Evolutionary conservation across 2,797 vertebrate species (phyloP).

Genomic region (Champsocephalus esox): DNA sequence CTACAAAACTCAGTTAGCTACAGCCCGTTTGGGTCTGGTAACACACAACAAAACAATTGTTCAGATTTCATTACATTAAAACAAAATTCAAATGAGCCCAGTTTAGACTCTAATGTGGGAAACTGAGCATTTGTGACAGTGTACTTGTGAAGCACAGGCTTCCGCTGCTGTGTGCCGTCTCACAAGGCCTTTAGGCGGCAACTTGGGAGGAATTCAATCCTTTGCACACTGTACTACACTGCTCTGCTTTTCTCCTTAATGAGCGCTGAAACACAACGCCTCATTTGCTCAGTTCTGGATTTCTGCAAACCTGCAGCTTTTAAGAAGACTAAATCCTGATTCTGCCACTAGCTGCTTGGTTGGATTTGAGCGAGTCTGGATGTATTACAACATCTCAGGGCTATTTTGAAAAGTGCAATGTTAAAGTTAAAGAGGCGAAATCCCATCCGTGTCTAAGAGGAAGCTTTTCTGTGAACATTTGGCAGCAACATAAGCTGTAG

Average conservation of each 20-base stretch:
- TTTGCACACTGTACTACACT: slow-evolving; percentile 21
- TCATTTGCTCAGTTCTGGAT: slow-evolving; percentile 3
- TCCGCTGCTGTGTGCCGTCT: slow-evolving; percentile 34
- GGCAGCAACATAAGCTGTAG: slow-evolving; percentile 35
- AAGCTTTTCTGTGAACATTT: slow-evolving; percentile 32
- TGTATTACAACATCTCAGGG: slow-evolving; percentile 28
- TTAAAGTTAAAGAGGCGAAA: slow-evolving; percentile 35
- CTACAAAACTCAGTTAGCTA: neutral
- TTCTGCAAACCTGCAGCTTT: slow-evolving; percentile 28
- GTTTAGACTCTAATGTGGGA: slow-evolving; percentile 7
- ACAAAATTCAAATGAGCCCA: slow-evolving; percentile 1
- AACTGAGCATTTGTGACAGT: slow-evolving; percentile 2
- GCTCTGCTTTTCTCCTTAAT: slow-evolving; percentile 29
- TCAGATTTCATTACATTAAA: slow-evolving; percentile 47
- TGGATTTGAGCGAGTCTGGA: slow-evolving; percentile 17
- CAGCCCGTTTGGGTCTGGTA: slow-evolving; percentile 29
- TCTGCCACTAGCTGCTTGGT: slow-evolving; percentile 10
- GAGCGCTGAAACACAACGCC: neutral
- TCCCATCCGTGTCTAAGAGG: slow-evolving; percentile 20
- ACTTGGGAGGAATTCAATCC: slow-evolving; percentile 33
- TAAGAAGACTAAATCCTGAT: slow-evolving; percentile 23
- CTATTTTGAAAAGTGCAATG: slow-evolving; percentile 11
- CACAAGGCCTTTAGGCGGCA: slow-evolving; percentile 24
- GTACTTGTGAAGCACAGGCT: slow-evolving; percentile 28
- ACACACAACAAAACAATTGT: neutral